phyloP scores from a whole-genome alignment of 2,797 vertebrate species.

The Chelmon rostratus region DNA sequence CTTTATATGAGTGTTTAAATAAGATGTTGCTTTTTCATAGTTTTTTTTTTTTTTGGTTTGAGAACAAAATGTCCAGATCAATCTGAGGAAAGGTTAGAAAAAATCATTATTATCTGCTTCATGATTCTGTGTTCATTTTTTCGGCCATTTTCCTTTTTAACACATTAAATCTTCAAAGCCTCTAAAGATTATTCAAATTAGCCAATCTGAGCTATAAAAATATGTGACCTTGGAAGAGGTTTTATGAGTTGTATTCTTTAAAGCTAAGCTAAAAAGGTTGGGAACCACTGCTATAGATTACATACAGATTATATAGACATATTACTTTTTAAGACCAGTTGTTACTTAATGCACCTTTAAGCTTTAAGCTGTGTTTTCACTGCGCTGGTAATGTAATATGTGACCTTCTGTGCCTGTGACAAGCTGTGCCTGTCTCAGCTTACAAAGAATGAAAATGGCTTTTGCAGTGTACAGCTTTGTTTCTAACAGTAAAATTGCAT shows the following conservation, averaged over 20 bases:
- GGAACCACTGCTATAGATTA: background rate
- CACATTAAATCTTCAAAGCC: background rate
- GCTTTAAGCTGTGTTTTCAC: background rate
- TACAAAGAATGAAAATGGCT: background rate
- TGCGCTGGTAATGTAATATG: slow-evolving; percentile 5
- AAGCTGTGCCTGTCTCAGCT: slow-evolving; percentile 8
- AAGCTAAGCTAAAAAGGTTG: background rate
- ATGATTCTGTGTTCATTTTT: background rate
- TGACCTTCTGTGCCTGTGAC: slow-evolving; percentile 14
- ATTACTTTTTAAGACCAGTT: background rate
- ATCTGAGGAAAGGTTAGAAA: background rate
- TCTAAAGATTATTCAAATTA: background rate
- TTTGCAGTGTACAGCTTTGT: slow-evolving; percentile 27
- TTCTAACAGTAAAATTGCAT: slow-evolving; percentile 23
- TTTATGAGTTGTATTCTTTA: background rate
- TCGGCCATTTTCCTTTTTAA: background rate
- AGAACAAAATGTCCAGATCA: background rate
- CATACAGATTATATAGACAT: background rate
- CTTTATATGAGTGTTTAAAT: too few relatives aligned
- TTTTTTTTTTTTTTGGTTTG: background rate
- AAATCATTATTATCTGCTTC: background rate
- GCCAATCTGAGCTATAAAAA: background rate
- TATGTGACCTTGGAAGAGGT: background rate
- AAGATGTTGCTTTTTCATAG: background rate
- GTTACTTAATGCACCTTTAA: slow-evolving; percentile 28